A percentile compares a stretch with the other conserved stretches of the same genome.
Conservation (phyloP, 2,113 vertebrate genomes). For the Scomber colias region DNA sequence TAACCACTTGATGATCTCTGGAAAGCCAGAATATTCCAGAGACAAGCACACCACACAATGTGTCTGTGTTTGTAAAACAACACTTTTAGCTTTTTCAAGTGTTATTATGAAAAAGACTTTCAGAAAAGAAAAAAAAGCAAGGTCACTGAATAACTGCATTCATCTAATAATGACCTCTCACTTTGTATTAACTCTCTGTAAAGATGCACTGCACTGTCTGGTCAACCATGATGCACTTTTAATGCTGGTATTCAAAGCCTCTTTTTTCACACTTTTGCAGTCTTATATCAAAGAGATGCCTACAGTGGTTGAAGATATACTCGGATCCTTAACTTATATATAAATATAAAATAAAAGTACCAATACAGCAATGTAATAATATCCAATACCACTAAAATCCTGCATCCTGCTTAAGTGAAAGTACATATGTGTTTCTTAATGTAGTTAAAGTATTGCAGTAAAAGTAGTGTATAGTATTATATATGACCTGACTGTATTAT, state of each 20-base stretch:
- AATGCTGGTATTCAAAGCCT: neutral
- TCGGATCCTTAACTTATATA: too few relatives aligned
- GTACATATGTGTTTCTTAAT: too few relatives aligned
- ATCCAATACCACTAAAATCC: too few relatives aligned
- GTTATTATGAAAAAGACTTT: neutral
- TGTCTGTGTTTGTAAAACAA: slow-evolving; percentile 12
- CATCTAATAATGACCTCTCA: neutral
- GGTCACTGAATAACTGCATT: neutral
- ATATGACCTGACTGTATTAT: too few relatives aligned
- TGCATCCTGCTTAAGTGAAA: too few relatives aligned
- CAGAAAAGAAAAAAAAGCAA: neutral
- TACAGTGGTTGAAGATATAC: too few relatives aligned
- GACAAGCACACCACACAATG: slow-evolving; percentile 8
- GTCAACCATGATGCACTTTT: neutral
- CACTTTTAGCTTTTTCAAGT: neutral
- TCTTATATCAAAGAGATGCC: slow-evolving; percentile 37
- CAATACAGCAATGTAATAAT: too few relatives aligned
- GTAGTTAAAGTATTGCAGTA: too few relatives aligned
- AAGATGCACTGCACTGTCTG: neutral
- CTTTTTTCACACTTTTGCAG: slow-evolving; percentile 25
- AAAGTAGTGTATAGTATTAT: too few relatives aligned
- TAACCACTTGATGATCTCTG: slow-evolving; percentile 50
- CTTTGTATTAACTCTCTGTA: too few relatives aligned
- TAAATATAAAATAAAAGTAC: too few relatives aligned
- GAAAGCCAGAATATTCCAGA: slow-evolving; percentile 13